These are phyloP conservation scores for Elysia crispata DNA, from an alignment of 2,888 invertebrate species.

Conservation along the genomic window DNA sequence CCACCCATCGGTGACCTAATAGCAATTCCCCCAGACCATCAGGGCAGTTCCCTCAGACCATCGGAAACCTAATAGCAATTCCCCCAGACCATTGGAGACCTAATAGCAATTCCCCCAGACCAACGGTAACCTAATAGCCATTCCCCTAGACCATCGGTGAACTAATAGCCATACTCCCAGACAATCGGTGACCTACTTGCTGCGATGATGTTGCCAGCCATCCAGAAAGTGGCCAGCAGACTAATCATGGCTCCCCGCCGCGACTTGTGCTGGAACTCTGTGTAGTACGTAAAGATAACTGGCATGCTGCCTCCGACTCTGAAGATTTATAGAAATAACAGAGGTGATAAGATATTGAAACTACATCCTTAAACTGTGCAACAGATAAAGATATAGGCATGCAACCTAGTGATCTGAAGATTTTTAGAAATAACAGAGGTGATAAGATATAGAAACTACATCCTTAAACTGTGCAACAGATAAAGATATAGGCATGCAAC, in stretches of 20 bases:
- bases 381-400: too few species aligned
- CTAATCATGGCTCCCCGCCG: slow-evolving; percentile 94
- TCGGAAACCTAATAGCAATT: too few species aligned
- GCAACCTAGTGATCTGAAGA: not conserved
- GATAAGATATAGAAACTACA: not conserved
- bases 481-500: too few species aligned
- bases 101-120: too few species aligned
- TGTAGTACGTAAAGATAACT: slow-evolving; percentile 96
- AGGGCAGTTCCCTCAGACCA: too few species aligned
- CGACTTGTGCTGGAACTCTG: slow-evolving; percentile 94
- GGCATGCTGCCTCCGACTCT: slow-evolving; percentile 93
- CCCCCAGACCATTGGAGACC: too few species aligned
- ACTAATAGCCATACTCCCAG: too few species aligned
- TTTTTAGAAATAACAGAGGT: not conserved
- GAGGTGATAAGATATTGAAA: not conserved
- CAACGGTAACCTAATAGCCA: too few species aligned
- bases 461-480: too few species aligned
- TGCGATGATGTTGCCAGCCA: slow-evolving; percentile 93
- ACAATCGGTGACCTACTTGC: slow-evolving; percentile 81
- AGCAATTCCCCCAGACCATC: too few species aligned
- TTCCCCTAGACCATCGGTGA: too few species aligned
- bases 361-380: not conserved
- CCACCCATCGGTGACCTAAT: too few species aligned
- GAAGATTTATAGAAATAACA: slow-evolving; percentile 53
- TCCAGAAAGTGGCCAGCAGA: slow-evolving; percentile 97